These are phyloP conservation scores for Limulus polyphemus DNA, from an alignment of 2,888 invertebrate species.

Conservation along the genomic window DNA sequence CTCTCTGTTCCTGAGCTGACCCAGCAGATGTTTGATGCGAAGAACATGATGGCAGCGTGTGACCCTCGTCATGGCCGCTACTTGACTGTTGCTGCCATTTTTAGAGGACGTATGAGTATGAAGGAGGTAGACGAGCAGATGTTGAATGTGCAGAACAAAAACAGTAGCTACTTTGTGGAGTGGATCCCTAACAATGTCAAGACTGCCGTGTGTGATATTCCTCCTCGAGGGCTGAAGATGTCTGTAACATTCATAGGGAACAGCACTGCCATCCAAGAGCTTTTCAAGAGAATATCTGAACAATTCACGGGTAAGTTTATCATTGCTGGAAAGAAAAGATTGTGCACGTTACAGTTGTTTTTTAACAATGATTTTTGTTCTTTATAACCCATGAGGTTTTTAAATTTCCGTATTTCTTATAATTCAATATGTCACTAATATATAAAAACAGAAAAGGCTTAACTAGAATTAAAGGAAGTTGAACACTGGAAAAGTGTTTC, in stretches of 20 bases:
- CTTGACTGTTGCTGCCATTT: constrained; percentile 42
- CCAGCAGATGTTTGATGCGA: constrained; percentile 43
- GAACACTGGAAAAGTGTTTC: no score
- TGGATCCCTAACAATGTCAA: constrained; percentile 60
- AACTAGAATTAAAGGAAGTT: no score
- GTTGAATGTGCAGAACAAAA: constrained; percentile 48
- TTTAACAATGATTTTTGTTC: no score
- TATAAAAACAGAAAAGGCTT: no score
- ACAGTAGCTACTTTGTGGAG: constrained; percentile 68
- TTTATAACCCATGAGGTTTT: no score
- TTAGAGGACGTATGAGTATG: constrained; percentile 40
- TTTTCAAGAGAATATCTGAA: constrained; percentile 39
- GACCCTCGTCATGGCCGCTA: constrained; percentile 43
- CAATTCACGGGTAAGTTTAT: constrained; percentile 35
- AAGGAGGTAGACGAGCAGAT: constrained; percentile 53
- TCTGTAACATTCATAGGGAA: constrained; percentile 44
- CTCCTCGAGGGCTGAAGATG: constrained; percentile 44
- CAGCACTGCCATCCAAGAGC: constrained; percentile 40
- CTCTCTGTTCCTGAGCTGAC: constrained; percentile 39
- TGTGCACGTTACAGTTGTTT: no score
- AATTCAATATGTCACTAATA: no score
- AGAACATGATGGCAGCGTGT: constrained; percentile 46
- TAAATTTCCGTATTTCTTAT: no score
- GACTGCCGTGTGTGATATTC: constrained; percentile 43
- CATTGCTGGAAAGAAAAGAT: no score